Evolutionary conservation across 2,888 invertebrate genomes (phyloP), one percentile per base, ranked within the genome.

Genomic region (Lochmaea capreae): DNA sequence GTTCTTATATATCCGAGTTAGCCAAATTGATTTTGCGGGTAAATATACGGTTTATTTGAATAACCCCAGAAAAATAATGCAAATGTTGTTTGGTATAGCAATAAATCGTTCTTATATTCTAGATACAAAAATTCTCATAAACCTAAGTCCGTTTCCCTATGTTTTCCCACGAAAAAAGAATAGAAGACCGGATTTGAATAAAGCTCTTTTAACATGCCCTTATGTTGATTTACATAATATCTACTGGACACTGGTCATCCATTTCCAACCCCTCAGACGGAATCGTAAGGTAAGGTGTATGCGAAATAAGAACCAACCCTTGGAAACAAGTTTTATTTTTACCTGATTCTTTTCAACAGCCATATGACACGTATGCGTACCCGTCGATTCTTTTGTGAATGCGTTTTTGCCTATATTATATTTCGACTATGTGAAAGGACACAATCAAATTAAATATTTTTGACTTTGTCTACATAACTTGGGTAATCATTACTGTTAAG

Each of bases 191-290:
- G 80, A 83, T 83, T 83, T 83, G 82, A 83, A 83, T 83, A 83
- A 82, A 81, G 81, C 78, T 80, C 82, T 81, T 81, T 79, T 81
- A 80, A 72, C 76, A 74, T 80, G 79, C 81, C 81, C 81, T 81
- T 78, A 79, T 78, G 76, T 76, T 81, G 80, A 84, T 84, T 84
- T 84, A 83, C 84, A 84, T 84, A 84, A 83, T 84, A 83, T 84
- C 82, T 83, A 82, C 82, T 84, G 84, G 84, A 84, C 84, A 84
- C 80, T 84, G 84, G 84, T 83, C 84, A 84, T 83, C 83, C 79
- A 82, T 81, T 81, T 79, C 81, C 81, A 81, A 80, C 80, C 82
- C 80, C 71, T 73, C 67, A 75, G 61, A 43, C 33, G 46, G 3
- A 76, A 73, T 76, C 67, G 79, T 77, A 78, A 77, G 76, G 77